Evolutionary conservation across 2,113 vertebrate genomes (phyloP).

Genomic region (Rhegmatorhina hoffmannsi): DNA sequence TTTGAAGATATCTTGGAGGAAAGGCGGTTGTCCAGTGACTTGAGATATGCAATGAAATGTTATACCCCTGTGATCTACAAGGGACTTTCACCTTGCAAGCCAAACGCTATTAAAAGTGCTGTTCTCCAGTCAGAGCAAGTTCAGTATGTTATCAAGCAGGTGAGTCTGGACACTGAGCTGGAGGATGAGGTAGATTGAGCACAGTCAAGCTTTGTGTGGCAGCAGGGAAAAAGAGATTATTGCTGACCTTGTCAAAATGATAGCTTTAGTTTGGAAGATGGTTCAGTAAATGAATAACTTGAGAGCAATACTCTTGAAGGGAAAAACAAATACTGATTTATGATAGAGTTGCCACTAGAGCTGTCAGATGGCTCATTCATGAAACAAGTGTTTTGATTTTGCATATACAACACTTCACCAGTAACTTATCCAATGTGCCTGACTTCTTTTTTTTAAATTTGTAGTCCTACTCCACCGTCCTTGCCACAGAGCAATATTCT

Average conservation of each 20-base stretch:
- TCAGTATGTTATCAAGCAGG: slow-evolving; percentile 87
- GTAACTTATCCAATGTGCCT: neutral
- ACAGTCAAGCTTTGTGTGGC: neutral
- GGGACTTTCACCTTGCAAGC: slow-evolving; percentile 82
- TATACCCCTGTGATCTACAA: slow-evolving; percentile 89
- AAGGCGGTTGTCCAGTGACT: slow-evolving; percentile 88
- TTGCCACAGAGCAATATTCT: neutral
- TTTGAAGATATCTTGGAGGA: slow-evolving; percentile 96
- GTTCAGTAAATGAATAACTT: neutral
- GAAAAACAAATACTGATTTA: neutral
- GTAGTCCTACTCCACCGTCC: neutral
- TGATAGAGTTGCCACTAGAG: neutral
- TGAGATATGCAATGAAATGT: slow-evolving; percentile 90
- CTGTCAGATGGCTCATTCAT: neutral
- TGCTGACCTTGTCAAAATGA: neutral
- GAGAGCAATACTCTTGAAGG: neutral
- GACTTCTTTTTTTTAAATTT: neutral
- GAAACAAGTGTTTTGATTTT: neutral
- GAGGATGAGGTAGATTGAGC: neutral
- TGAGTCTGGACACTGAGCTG: slow-evolving; percentile 36
- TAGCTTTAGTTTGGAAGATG: neutral
- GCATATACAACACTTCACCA: neutral
- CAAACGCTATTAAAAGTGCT: slow-evolving; percentile 79
- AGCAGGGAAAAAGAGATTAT: neutral
- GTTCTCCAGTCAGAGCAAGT: slow-evolving; percentile 89